Evolutionary conservation across 2,113 vertebrate species (phyloP), one percentile per base, ranked within the genome.

Genomic region (Oncorhynchus nerka): DNA sequence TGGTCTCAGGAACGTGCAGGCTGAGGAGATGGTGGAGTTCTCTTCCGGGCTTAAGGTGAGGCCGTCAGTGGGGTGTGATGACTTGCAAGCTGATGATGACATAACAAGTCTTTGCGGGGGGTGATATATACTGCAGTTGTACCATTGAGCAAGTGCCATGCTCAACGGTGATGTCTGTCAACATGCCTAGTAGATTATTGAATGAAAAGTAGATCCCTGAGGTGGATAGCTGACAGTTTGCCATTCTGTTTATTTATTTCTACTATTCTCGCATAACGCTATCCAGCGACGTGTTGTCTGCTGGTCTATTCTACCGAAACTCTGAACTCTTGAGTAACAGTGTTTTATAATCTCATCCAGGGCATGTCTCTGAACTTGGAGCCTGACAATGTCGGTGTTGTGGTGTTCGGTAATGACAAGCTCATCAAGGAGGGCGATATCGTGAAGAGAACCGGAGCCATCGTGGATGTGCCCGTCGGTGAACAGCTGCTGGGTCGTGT

Each of bases 281-380:
- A 15, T 51, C 49, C 49, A 57, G 48, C 51, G 8, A 12, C 4
- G 12, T 59, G 49, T 51, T 39, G 57, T 34, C 45, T 28, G 20
- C 19, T 55, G 1, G 16, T 28, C 24, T 34, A 30, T 13, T 30
- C 16, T 13, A 7, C 24, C 66, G 1, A 15, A 19, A 34, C 30
- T 32, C 16, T 30, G 13, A 28, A 16, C 66, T 66, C 64, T 24
- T 32, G 66, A 68, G 15, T 30, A 70, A 49, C 20, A 8, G 39
- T 48, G n/a, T 48, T 24, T 4, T 69, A 7, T 22, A 26, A 20
- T 55, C 57, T 75, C 20, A 1, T 73, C 16, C 72, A 99, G 97
- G 97, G 97, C 11, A 99, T 99, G 97, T 97, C 97, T 88, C 89
- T 99, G 93, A 99, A 99, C 89, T 96, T 99, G 95, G 97, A 99